A percentile compares a stretch with the other conserved stretches of the same genome.
These are phyloP conservation scores for Idaea aversata DNA, from an alignment of 2,888 invertebrate species.

Conservation along the genomic window DNA sequence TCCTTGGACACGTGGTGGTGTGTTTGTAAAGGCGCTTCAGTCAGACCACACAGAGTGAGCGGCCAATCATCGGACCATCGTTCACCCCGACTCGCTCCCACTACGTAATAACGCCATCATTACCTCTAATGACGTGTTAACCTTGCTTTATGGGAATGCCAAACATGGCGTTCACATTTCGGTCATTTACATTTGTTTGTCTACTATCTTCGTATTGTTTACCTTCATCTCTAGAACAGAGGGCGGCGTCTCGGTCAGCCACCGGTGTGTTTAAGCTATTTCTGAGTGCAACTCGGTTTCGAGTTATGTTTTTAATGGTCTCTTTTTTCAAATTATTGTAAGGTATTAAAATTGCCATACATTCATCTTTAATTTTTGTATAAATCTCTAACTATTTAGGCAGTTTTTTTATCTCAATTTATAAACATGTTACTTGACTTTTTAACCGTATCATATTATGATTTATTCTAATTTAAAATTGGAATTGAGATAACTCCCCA, in stretches of 20 bases:
- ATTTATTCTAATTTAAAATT: slow-evolving; percentile 28
- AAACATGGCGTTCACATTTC: slow-evolving; percentile 80
- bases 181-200: slow-evolving; percentile 80
- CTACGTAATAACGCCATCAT: slow-evolving; percentile 78
- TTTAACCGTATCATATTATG: slow-evolving; percentile 14
- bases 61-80: slow-evolving; percentile 69
- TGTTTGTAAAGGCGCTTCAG: slow-evolving; percentile 67
- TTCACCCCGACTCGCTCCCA: slow-evolving; percentile 58
- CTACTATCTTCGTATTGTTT: slow-evolving; percentile 75
- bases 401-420: slow-evolving; percentile 9
- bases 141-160: slow-evolving; percentile 80
- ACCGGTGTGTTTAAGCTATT: slow-evolving; percentile 64
- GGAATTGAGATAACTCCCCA: slow-evolving; percentile 32
- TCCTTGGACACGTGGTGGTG: slow-evolving; percentile 55
- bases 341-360: slow-evolving; percentile 16
- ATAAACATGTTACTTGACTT: background rate
- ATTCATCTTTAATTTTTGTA: slow-evolving; percentile 3
- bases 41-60: slow-evolving; percentile 72
- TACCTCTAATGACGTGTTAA: slow-evolving; percentile 81
- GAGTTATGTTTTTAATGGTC: slow-evolving; percentile 56
- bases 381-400: background rate
- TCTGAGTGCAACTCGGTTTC: slow-evolving; percentile 65
- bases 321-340: slow-evolving; percentile 46
- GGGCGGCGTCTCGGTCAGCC: slow-evolving; percentile 73
- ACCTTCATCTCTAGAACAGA: slow-evolving; percentile 76